phyloP scores from a whole-genome alignment of 2,888 invertebrate species.

The Acanthosepion lycidas region DNA sequence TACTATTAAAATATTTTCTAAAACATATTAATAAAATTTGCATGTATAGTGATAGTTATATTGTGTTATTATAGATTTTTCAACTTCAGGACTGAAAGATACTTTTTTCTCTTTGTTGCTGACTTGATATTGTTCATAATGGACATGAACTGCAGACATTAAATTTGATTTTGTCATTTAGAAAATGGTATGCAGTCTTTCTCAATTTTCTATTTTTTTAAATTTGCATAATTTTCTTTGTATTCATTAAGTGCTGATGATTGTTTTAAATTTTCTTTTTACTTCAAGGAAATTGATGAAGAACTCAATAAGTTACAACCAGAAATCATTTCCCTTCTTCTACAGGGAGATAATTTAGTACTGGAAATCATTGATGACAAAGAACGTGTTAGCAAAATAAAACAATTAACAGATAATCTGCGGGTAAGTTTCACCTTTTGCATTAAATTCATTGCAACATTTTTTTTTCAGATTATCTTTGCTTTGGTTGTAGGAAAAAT shows the following conservation, averaged over 20 bases:
- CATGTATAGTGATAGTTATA: too few species aligned
- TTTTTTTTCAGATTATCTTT: too few species aligned
- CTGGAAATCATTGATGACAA: constrained; percentile 63
- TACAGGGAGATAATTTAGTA: constrained; percentile 62
- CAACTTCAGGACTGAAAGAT: too few species aligned
- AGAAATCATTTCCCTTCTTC: constrained; percentile 60
- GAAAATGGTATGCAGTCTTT: too few species aligned
- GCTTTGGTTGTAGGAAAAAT: too few species aligned
- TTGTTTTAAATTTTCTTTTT: not conserved
- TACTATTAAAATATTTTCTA: too few species aligned
- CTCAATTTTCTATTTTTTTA: not conserved
- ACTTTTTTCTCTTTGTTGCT: too few species aligned
- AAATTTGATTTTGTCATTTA: too few species aligned
- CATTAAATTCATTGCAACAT: not conserved
- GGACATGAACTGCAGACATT: too few species aligned
- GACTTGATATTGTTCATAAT: too few species aligned
- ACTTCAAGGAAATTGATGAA: constrained; percentile 61
- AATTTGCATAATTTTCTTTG: not conserved
- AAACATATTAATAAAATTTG: too few species aligned
- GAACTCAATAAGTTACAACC: constrained; percentile 59
- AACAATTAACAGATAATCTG: constrained; percentile 62
- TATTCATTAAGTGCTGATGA: not conserved
- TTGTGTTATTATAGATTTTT: too few species aligned
- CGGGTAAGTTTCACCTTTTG: constrained; percentile 58
- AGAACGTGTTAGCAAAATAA: constrained; percentile 62